These are phyloP conservation scores for Zophobas atratus DNA, from an alignment of 1,140 invertebrate species.

Conservation along the genomic window DNA sequence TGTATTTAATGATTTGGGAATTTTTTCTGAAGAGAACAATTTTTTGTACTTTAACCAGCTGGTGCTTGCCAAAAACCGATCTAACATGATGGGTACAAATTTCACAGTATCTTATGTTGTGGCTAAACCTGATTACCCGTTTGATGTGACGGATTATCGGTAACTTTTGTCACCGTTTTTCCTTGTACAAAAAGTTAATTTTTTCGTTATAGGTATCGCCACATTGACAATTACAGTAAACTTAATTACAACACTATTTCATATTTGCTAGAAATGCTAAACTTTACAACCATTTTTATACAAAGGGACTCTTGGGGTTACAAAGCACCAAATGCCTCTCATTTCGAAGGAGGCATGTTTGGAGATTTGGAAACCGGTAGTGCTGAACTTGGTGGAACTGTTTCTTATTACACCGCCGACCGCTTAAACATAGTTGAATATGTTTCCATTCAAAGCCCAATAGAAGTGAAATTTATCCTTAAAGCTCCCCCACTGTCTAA, in stretches of 20 bases:
- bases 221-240: constrained; percentile 73
- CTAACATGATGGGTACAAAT: background rate
- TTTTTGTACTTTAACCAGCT: constrained; percentile 19
- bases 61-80: background rate
- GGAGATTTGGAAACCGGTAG: constrained; percentile 62
- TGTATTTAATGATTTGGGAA: background rate
- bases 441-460: constrained; percentile 72
- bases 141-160: constrained; percentile 15
- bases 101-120: constrained; percentile 26
- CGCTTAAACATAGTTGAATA: constrained; percentile 72
- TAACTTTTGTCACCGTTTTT: background rate
- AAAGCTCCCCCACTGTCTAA: constrained; percentile 75
- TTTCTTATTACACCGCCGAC: constrained; percentile 71
- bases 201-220: constrained; percentile 66
- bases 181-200: background rate
- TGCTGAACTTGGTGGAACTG: constrained; percentile 67
- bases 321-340: constrained; percentile 49
- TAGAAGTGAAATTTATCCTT: constrained; percentile 73
- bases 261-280: constrained; percentile 70
- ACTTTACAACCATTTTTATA: constrained; percentile 70
- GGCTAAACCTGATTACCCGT: background rate
- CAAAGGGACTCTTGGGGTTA: constrained; percentile 70
- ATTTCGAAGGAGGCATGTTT: constrained; percentile 72
- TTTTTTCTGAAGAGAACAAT: background rate
- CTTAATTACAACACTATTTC: constrained; percentile 71